Percentiles rank a stretch among this genome's conserved stretches.
These are phyloP conservation scores for Scarus forsteni DNA, from an alignment of 2,797 vertebrate genomes.

Conservation along the genomic window DNA sequence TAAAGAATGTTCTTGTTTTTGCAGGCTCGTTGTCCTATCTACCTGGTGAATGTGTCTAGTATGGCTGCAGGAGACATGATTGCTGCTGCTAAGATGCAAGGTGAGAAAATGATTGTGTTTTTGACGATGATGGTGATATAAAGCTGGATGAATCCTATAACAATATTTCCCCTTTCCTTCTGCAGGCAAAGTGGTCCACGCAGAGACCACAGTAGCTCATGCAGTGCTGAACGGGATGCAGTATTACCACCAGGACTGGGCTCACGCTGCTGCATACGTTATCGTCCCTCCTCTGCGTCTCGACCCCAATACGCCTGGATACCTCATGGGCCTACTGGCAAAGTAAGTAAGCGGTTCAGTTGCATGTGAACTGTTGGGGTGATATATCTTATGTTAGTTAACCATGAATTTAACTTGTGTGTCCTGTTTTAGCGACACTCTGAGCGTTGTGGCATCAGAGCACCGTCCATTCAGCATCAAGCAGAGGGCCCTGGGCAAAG, in stretches of 20 bases:
- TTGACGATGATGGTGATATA: not conserved
- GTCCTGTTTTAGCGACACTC: constrained; percentile 87
- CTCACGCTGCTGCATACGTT: constrained; percentile 93
- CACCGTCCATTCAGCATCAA: constrained; percentile 95
- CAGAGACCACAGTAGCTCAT: constrained; percentile 93
- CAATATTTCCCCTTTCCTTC: not conserved
- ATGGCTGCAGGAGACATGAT: constrained; percentile 92
- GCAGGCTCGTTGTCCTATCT: constrained; percentile 88
- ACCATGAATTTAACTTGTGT: not conserved
- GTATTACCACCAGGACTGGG: constrained; percentile 99
- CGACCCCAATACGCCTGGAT: constrained; percentile 95
- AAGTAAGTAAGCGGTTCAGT: constrained; percentile 84
- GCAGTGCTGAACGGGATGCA: constrained; percentile 93
- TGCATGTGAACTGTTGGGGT: not conserved
- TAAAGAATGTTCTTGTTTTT: constrained; percentile 1
- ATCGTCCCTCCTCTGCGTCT: constrained; percentile 92
- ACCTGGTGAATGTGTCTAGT: constrained; percentile 94
- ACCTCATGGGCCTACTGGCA: constrained; percentile 96
- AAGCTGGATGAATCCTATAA: not conserved
- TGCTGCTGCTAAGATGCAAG: constrained; percentile 90
- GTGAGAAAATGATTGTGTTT: constrained; percentile 56
- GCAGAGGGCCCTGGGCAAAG: constrained; percentile 97
- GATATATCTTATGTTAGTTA: not conserved
- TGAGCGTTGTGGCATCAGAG: constrained; percentile 95
- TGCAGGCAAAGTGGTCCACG: constrained; percentile 93